Evolutionary conservation across 2,797 vertebrate species (phyloP), one percentile per base, ranked within the genome.

Genomic region (Moxostoma hubbsi): DNA sequence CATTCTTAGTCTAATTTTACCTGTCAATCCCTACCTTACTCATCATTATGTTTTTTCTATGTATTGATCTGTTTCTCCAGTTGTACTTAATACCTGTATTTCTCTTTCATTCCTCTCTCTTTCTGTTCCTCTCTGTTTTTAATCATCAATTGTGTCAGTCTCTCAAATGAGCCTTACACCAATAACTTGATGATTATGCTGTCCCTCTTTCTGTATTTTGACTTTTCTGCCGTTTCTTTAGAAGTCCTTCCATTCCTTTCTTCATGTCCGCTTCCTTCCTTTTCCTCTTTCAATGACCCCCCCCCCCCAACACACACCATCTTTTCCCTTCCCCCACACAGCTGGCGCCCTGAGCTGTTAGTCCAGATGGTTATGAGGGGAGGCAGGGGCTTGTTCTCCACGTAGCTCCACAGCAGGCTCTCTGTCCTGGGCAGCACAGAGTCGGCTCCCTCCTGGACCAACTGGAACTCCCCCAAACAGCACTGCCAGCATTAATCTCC

Each of bases 401-500:
- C 75, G 71, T 77, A 82, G 57, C 84, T 85, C 85, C 88, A 84
- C 83, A 83, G 78, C 86, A 82, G 81, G 81, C 84, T 86, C 78
- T 80, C 76, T 83, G 67, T 83, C 79, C 78, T 81, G 78, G 80
- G 80, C 78, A 83, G 81, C 79, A 57, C 58, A 49, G 64, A 57
- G 72, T 78, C 36, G 66, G 75, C 81, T 74, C 72, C 82, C 55
- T 36, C 73, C 80, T 63, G 77, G 73, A 65, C 82, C 15, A 57
- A 65, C 85, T 50, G 71, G 80, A 86, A 75, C 88, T 16, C 7
- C 78, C 58, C 54, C 51, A 36, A 84, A 72, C 59, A 87, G 89
- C 86, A 89, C 88, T 85, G 84, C 89, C 92, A 90, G 85, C 93
- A 93, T 93, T 93, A 92, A 94, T 94, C 93, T 94, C 91, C 90